These are phyloP conservation scores for Lutjanus campechanus DNA, from an alignment of 2,797 vertebrate genomes.

Conservation along the genomic window DNA sequence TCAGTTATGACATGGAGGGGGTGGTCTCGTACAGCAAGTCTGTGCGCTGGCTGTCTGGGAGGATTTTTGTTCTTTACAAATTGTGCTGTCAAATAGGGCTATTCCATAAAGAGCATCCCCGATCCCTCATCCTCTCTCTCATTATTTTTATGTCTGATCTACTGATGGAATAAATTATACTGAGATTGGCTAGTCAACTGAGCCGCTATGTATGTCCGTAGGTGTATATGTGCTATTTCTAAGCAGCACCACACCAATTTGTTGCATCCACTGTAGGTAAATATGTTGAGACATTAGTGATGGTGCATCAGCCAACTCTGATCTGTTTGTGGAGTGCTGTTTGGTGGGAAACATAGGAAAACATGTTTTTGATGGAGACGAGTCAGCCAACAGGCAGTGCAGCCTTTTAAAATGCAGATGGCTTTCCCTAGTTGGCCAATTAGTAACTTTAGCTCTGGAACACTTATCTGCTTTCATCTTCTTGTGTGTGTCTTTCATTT, in stretches of 20 bases:
- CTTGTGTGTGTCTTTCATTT: slow-evolving; percentile 69
- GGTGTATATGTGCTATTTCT: slow-evolving; percentile 16
- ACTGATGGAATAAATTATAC: slow-evolving; percentile 40
- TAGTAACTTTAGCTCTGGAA: slow-evolving; percentile 83
- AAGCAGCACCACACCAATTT: slow-evolving; percentile 28
- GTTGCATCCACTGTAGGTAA: slow-evolving; percentile 57
- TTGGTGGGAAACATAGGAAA: slow-evolving; percentile 69
- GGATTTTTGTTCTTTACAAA: slow-evolving; percentile 59
- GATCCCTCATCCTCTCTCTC: neutral
- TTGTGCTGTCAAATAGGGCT: slow-evolving; percentile 44
- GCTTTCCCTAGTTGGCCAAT: slow-evolving; percentile 86
- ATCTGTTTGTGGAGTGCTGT: slow-evolving; percentile 61
- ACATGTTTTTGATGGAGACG: slow-evolving; percentile 75
- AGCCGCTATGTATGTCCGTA: slow-evolving; percentile 4
- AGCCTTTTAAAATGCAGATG: slow-evolving; percentile 81
- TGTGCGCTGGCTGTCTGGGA: slow-evolving; percentile 50
- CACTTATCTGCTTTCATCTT: slow-evolving; percentile 83
- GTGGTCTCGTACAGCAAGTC: slow-evolving; percentile 42
- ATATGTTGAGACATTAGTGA: slow-evolving; percentile 61
- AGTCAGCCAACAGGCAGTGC: slow-evolving; percentile 74
- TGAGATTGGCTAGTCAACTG: slow-evolving; percentile 6
- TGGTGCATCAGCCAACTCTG: slow-evolving; percentile 59
- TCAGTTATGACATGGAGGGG: slow-evolving; percentile 62
- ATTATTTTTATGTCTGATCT: slow-evolving; percentile 48
- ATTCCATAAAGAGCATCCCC: slow-evolving; percentile 35